Base-by-base conservation (phyloP, 35 echinoderm and acorn worm genomes). In the Antedon bifida region DNA sequence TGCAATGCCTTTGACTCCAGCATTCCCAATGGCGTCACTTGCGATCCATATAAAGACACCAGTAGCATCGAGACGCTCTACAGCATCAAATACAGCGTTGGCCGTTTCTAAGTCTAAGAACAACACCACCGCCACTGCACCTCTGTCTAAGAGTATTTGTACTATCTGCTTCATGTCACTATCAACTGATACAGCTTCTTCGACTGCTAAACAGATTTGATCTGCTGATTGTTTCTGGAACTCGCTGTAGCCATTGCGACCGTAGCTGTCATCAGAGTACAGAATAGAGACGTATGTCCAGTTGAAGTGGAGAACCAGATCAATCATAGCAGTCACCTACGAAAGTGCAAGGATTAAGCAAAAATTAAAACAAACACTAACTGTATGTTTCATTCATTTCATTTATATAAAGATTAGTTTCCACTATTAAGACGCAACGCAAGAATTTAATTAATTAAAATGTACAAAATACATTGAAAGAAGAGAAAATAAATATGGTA, bases 251-350 rank as follows among this genome's bases (percentile, higher is more conserved):
- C 78, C 78, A 28, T 80, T 80, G 2, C 78, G 34, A 29, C 95
- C 95, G 46, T 99, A 99, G 12, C 79, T 86, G 28, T 99, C 95
- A 38, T 92, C 95, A 34, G 95, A 90, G 74, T 92, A 90, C 0
- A 99, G 74, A 36, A 99, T 90, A 3, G 91, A 92, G 0, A 99
- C 95, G 39, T 99, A 99, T 32, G 51, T 99, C 95, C 95, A 99
- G 13, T 83, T 80, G 74, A 86, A 99, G 33, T 99, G 31, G 8
- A 76, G 30, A 5, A 97, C 34, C 29, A 97, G 46, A 34, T 97
- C 94, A 34, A 91, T 89, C 14, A 97, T 97, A 31, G 85, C 90
- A 23, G 1, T 64, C 3, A 64, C 51, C 51, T 64, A 64, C 19
- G 26, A 23, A 7, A 19, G 1, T 16, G 26, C 23, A 64, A 7